A percentile compares a stretch with the other conserved stretches of the same genome.
Evolutionary conservation across 37 sponge, comb jelly and placozoan genomes (phyloP).

Genomic region (Beroe ovata): DNA sequence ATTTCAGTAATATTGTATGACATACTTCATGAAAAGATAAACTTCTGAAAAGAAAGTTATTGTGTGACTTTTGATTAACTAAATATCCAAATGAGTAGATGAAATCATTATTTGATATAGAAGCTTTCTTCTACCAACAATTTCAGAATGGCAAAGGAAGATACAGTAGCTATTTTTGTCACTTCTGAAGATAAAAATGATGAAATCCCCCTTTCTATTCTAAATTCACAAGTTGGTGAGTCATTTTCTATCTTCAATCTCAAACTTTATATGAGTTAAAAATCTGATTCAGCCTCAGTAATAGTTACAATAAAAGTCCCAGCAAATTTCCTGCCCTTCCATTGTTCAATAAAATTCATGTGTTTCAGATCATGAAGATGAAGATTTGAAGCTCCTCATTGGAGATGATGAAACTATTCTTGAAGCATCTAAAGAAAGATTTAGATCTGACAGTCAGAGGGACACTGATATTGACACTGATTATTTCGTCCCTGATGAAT

Average conservation of each 20-base stretch:
- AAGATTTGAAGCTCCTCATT: not conserved
- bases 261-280: too few species aligned
- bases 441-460: not conserved
- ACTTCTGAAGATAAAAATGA: not conserved
- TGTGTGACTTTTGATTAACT: too few species aligned
- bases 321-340: too few species aligned
- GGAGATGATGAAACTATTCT: not conserved
- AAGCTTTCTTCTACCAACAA: too few species aligned
- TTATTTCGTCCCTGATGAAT: constrained; percentile 20
- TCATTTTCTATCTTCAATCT: too few species aligned
- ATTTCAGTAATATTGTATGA: too few species aligned
- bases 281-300: too few species aligned
- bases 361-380: not conserved
- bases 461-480: constrained; percentile 24
- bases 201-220: not conserved
- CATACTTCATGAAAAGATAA: too few species aligned
- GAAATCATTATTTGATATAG: too few species aligned
- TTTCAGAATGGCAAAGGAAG: not conserved
- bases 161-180: not conserved
- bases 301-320: too few species aligned
- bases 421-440: not conserved
- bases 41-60: too few species aligned
- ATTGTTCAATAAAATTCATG: not conserved
- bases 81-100: too few species aligned
- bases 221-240: not conserved